Percentiles rank a stretch among this genome's conserved stretches.
phyloP scores from a whole-genome alignment of 2,113 vertebrate species.

The Ciconia stormi region DNA sequence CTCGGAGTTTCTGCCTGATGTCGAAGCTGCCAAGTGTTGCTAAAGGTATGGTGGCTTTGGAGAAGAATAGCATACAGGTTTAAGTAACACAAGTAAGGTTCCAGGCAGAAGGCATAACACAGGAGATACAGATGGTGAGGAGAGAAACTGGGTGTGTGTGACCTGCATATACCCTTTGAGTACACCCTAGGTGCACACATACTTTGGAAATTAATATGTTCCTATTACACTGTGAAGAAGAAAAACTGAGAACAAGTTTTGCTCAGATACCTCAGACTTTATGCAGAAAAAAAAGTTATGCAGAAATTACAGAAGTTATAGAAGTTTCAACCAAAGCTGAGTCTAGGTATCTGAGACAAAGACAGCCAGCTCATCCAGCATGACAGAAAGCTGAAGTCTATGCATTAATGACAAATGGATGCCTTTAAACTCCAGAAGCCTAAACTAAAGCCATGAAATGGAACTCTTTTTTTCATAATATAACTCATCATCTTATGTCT shows the following conservation, averaged over 20 bases:
- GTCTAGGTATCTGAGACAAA: neutral
- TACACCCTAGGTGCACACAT: neutral
- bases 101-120: neutral
- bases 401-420: neutral
- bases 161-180: neutral
- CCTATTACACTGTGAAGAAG: neutral
- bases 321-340: neutral
- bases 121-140: neutral
- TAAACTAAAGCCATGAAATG: neutral
- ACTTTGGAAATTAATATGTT: neutral
- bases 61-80: neutral
- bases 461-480: neutral
- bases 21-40: neutral
- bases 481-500: neutral
- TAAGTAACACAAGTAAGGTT: neutral
- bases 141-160: neutral
- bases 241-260: neutral
- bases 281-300: neutral
- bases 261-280: neutral
- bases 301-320: neutral
- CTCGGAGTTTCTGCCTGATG: neutral
- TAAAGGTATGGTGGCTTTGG: neutral
- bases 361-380: neutral
- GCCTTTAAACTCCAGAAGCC: neutral
- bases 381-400: neutral